Conservation (phyloP, 2,888 invertebrate species). For the Macaria liturata region DNA sequence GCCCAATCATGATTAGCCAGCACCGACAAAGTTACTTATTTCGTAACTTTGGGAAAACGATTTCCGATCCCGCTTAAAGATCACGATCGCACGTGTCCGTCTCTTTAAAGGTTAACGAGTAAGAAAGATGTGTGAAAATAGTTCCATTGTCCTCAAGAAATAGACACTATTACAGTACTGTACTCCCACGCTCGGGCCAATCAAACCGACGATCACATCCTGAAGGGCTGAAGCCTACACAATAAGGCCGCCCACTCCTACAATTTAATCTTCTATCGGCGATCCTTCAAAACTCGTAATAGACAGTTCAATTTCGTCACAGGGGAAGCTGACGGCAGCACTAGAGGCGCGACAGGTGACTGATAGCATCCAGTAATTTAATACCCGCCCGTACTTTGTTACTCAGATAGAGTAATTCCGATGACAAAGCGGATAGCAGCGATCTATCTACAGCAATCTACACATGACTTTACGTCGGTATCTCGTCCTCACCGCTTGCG, state of each 20-base stretch:
- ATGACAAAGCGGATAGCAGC: slow-evolving; percentile 52
- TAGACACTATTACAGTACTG: slow-evolving; percentile 8
- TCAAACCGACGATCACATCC: slow-evolving; percentile 3
- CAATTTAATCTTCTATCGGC: slow-evolving; percentile 17
- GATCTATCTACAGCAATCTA: slow-evolving; percentile 11
- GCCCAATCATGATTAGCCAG: slow-evolving; percentile 2
- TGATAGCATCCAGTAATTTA: slow-evolving; percentile 53
- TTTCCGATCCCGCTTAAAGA: slow-evolving; percentile 7
- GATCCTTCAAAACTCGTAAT: slow-evolving; percentile 35
- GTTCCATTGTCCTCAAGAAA: slow-evolving; percentile 18
- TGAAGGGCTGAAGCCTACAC: slow-evolving; percentile 1
- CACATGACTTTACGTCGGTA: slow-evolving; percentile 30
- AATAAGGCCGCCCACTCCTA: slow-evolving; percentile 3
- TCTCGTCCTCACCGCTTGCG: slow-evolving; percentile 31
- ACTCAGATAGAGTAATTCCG: slow-evolving; percentile 56
- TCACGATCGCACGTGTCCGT: not conserved
- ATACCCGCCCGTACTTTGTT: slow-evolving; percentile 55
- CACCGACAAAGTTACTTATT: slow-evolving; percentile 1
- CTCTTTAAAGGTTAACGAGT: slow-evolving; percentile 17
- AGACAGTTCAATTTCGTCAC: slow-evolving; percentile 46
- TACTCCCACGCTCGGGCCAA: slow-evolving; percentile 10
- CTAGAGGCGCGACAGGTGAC: slow-evolving; percentile 48
- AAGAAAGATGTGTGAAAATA: slow-evolving; percentile 18
- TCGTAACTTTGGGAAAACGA: slow-evolving; percentile 8
- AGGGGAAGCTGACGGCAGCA: slow-evolving; percentile 41